Conservation (phyloP, 2,888 invertebrate genomes). For the Argyra leucocephala region DNA sequence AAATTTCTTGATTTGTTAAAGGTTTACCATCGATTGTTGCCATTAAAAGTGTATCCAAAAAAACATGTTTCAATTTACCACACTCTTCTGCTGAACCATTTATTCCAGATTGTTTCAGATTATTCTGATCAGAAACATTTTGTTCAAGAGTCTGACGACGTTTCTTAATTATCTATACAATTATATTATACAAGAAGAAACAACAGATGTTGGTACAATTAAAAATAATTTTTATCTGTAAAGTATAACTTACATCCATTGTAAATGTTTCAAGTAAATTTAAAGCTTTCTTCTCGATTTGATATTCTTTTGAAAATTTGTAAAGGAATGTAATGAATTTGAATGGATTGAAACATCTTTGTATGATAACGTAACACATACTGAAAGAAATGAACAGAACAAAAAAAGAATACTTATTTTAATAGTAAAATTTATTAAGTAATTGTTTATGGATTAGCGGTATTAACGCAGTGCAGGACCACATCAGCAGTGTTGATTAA, state of each 20-base stretch:
- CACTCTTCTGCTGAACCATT: slow-evolving; percentile 14
- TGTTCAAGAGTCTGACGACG: slow-evolving; percentile 29
- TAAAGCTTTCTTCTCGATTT: slow-evolving; percentile 40
- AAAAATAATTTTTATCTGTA: not conserved
- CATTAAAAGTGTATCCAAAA: slow-evolving; percentile 36
- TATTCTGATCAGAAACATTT: not conserved
- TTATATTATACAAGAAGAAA: too few species aligned
- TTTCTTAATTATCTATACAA: slow-evolving; percentile 31
- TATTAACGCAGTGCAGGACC: too few species aligned
- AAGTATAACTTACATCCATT: slow-evolving; percentile 26
- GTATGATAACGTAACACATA: slow-evolving; percentile 33
- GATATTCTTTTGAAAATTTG: slow-evolving; percentile 44
- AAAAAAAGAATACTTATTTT: not conserved
- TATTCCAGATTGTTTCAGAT: too few species aligned
- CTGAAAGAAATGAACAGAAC: slow-evolving; percentile 23
- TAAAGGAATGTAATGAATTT: slow-evolving; percentile 27
- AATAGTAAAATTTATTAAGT: too few species aligned
- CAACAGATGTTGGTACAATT: too few species aligned
- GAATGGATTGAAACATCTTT: slow-evolving; percentile 31
- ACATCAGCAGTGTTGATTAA: too few species aligned
- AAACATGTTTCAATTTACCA: slow-evolving; percentile 32
- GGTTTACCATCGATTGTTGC: slow-evolving; percentile 32
- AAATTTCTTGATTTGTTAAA: slow-evolving; percentile 32
- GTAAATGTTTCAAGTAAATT: slow-evolving; percentile 39
- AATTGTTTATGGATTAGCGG: too few species aligned